Evolutionary conservation across 2,888 invertebrate species (phyloP), one percentile per base, ranked within the genome.

Genomic region (Cacoxenus indagator): DNA sequence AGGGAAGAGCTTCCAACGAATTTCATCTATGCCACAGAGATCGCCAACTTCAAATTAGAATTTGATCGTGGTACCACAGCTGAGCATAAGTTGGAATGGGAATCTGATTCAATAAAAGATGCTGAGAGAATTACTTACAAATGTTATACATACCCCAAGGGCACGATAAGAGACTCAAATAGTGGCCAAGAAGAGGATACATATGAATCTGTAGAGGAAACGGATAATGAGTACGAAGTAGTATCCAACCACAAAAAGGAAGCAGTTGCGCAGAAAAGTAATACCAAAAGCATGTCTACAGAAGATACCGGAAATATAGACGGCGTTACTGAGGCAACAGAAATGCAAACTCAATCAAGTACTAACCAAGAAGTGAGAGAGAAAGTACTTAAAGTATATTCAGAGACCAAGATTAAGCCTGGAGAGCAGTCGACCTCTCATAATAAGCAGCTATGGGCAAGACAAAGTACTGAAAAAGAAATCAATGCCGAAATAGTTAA

Each of bases 31-130:
- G 76, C 84, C 1, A 75, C 79, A 0, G 80, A 79, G 71, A 82
- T 87, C 17, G 76, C 83, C 11, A 82, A 84, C 24, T 87, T 88
- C 57, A 77, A 75, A 4, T 64, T 82, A 57, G 76, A 82, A 9
- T 79, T 79, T 17, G 83, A 84, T 70, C 77, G 78, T 1, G 79
- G 72, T 9, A 67, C 74, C 1, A 73, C 75, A 43, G 73, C 72
- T 26, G 71, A 70, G 37, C 82, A 85, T 62, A 78, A 76, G 6
- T 27, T 71, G 11, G 82, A 85, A 29, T 81, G 72, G 65, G 73
- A 81, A 0, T 65, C 74, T 0, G 68, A 75, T 2, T 72, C 75
- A 2, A 61, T 85, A 4, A 64, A 72, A n/a, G 75, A 79, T 22
- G 85, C 84, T 0, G 66, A 73, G 8, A 76, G 65, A n/a, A 55